phyloP scores from a whole-genome alignment of 2,113 vertebrate species.

The Electrona antarctica region DNA sequence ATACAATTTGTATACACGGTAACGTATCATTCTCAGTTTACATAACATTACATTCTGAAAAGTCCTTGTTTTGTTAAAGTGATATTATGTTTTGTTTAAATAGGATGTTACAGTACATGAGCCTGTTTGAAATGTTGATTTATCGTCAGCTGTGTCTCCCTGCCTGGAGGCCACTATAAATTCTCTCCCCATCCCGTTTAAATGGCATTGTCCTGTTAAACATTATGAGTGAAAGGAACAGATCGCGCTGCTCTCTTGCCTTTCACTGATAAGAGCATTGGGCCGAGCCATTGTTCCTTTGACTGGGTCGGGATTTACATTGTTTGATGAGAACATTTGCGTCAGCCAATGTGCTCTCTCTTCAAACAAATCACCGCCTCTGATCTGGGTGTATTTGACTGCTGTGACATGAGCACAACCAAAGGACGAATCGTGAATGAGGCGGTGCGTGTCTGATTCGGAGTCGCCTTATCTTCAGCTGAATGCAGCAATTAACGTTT shows the following conservation, averaged over 20 bases:
- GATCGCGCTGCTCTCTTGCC: slow-evolving; percentile 53
- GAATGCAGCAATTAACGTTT: slow-evolving; percentile 50
- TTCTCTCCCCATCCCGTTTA: slow-evolving; percentile 35
- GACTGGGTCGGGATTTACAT: slow-evolving; percentile 66
- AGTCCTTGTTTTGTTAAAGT: too few species aligned
- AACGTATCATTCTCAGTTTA: too few species aligned
- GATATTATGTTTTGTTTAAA: slow-evolving; percentile 6
- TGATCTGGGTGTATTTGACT: slow-evolving; percentile 56
- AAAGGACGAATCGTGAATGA: slow-evolving; percentile 57
- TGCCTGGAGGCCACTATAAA: slow-evolving; percentile 52
- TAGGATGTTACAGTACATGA: slow-evolving; percentile 36
- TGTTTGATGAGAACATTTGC: slow-evolving; percentile 75
- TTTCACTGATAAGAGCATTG: slow-evolving; percentile 78
- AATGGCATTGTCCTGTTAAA: slow-evolving; percentile 66
- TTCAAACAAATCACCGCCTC: slow-evolving; percentile 68
- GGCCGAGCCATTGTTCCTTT: slow-evolving; percentile 72
- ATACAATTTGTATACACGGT: too few species aligned
- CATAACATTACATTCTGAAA: too few species aligned
- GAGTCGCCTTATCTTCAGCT: slow-evolving; percentile 50
- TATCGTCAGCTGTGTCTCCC: slow-evolving; percentile 42
- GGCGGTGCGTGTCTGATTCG: slow-evolving; percentile 44
- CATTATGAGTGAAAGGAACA: slow-evolving; percentile 66
- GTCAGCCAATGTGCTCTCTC: slow-evolving; percentile 48
- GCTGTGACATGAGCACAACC: slow-evolving; percentile 43
- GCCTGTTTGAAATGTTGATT: slow-evolving; percentile 44